phyloP scores from a whole-genome alignment of 2,797 vertebrate genomes.

The Sibirionetta formosa region DNA sequence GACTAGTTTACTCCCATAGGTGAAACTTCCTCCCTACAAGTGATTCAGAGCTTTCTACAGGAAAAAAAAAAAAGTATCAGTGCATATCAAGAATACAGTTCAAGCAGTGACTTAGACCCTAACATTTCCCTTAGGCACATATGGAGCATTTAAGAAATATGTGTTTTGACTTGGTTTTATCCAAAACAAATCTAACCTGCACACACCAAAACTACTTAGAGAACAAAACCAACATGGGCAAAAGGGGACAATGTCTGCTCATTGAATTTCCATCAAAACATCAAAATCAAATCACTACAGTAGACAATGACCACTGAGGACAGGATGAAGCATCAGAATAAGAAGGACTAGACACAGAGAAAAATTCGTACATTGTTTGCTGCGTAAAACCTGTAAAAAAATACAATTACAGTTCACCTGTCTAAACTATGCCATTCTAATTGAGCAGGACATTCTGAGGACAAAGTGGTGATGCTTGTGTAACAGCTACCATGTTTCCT shows the following conservation, averaged over 20 bases:
- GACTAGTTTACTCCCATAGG: neutral
- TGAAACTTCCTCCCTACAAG: neutral
- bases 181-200: neutral
- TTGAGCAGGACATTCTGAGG: neutral
- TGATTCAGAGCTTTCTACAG: neutral
- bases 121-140: accelerated
- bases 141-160: accelerated
- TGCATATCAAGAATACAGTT: neutral
- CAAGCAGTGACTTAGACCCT: neutral
- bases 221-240: neutral
- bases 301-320: neutral
- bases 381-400: neutral
- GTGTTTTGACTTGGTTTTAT: neutral
- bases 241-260: neutral
- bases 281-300: neutral
- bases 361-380: neutral
- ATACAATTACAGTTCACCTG: neutral
- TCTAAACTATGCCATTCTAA: neutral
- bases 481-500: neutral
- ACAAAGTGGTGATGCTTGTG: neutral
- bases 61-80: neutral
- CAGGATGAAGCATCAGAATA: neutral
- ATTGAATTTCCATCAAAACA: neutral
- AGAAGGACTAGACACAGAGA: neutral
- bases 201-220: neutral